Base-by-base conservation (phyloP, 2,797 vertebrate genomes). In the Vireo griseus region DNA sequence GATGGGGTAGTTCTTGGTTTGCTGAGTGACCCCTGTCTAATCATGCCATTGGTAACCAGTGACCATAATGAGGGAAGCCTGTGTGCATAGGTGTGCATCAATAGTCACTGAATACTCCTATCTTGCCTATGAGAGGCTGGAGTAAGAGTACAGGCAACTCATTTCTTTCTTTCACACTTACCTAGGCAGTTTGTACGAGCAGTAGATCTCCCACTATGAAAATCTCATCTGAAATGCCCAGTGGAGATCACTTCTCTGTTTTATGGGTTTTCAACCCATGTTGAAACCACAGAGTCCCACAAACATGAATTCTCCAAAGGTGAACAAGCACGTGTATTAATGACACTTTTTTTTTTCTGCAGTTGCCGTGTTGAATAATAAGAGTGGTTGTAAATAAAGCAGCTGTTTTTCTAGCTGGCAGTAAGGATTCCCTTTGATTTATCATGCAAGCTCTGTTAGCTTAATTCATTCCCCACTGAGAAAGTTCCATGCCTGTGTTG, bases 31-130 rank as follows among this genome's bases (percentile, higher is more conserved):
- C 20, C 33, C 33, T 1, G 0, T 48, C 44, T 47, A 66, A 62
- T 18, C 0, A 0, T 8, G 39, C 26, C 5, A 0, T 26, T 67
- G 44, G 31, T 10, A 55, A 16, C 1, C 1, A 67, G 33, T 0
- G 2, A 16, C 68, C 15, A 4, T 2, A 55, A 83, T 52, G 40
- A 77, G 50, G 52, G 20, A 63, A 66, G 13, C 54, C 61, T 73
- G 11, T 57, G 26, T 40, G 3, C 7, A 1, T 2, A 21, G 14
- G 2, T 52, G 20, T 47, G 40, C 48, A 40, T 51, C 35, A 35
- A 1, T 10, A 25, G 35, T 29, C 57, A 26, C 47, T 51, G 29
- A 16, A 44, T 55, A 83, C 28, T 80, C 28, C 83, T 58, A 2
- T 58, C 24, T 40, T 62, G 26, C 55, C 48, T 80, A 3, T 2